Evolutionary conservation across 35 echinoderm and acorn worm species (phyloP), one percentile per base, ranked within the genome.

Genomic region (Apostichopus japonicus): DNA sequence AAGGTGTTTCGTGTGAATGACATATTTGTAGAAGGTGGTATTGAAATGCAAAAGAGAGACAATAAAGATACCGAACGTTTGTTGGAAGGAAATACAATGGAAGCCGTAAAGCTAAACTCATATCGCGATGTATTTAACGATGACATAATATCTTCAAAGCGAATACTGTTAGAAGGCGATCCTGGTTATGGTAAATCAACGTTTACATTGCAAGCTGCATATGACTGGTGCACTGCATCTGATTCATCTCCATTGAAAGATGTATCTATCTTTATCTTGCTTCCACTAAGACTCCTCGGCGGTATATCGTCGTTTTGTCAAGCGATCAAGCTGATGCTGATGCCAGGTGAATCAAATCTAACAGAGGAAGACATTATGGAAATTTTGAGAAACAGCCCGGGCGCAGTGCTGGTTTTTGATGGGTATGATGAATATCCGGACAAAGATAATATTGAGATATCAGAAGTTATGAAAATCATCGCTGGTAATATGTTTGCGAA

Each of bases 111-210:
- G 33, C 80, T 83, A 19, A 56, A 83, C 2, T 83, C 80, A 54
- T 55, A 83, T 14, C 33, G 55, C 21, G 19, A 56, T 54, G 55
- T 83, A 83, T 21, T 83, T 55, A 53, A 56, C 44, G 9, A 80
- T 54, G 78, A 54, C 17, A 51, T 80, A 53, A n/a, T 83, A 56
- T 10, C 80, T 17, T 53, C 80, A 54, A 55, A 53, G 17, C 13
- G 80, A 83, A 83, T 83, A 4, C 6, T 83, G 54, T 53, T 83
- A 3, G 33, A 83, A 16, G 80, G 80, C 2, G 54, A 83, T 55
- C 80, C 80, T n/a, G 80, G 80, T n/a, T 83, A 83, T 27, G 80
- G 80, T 22, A 83, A 83, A 22, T 83, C 80, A 6, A 83, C 51
- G 7, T 56, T 83, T 55, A 56, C 80, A 6, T n/a, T 83, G 15